Evolutionary conservation across 1,140 invertebrate genomes (phyloP).

Genomic region (Uloborus diversus): DNA sequence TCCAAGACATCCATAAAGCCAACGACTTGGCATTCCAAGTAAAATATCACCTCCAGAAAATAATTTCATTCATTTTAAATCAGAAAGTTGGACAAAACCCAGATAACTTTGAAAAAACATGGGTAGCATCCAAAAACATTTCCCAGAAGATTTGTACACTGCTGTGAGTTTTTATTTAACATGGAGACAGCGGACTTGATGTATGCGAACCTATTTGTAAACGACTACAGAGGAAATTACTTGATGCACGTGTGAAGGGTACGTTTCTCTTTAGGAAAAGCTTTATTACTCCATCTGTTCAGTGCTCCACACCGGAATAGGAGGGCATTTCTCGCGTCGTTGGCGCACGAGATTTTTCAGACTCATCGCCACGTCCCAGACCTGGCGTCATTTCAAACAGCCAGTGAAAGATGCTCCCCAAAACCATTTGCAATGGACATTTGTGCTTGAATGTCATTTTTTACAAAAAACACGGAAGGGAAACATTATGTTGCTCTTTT

Average conservation of each 20-base stretch:
- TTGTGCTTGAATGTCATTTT: too few relatives aligned
- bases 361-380: too few relatives aligned
- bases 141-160: slow-evolving; percentile 34
- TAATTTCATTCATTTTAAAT: slow-evolving; percentile 47
- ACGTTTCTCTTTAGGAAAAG: slow-evolving; percentile 10
- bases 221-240: slow-evolving; percentile 20
- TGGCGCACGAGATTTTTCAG: slow-evolving; percentile 2
- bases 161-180: neutral
- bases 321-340: slow-evolving; percentile 14
- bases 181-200: neutral
- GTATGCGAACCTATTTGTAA: slow-evolving; percentile 22
- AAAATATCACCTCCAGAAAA: slow-evolving; percentile 50
- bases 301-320: neutral
- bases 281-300: slow-evolving; percentile 35
- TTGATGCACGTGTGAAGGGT: neutral
- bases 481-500: too few relatives aligned
- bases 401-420: too few relatives aligned
- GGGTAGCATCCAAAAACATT: slow-evolving; percentile 43
- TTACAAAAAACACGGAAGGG: too few relatives aligned
- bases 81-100: slow-evolving; percentile 45
- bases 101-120: slow-evolving; percentile 26
- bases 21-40: too few relatives aligned
- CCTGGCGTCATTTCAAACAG: too few relatives aligned
- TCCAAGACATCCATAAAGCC: too few relatives aligned
- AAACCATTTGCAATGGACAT: too few relatives aligned